Percentiles rank a stretch among this genome's conserved stretches.
These are phyloP conservation scores for Platyscapa corneri DNA, from an alignment of 1,140 invertebrate genomes.

Conservation along the genomic window DNA sequence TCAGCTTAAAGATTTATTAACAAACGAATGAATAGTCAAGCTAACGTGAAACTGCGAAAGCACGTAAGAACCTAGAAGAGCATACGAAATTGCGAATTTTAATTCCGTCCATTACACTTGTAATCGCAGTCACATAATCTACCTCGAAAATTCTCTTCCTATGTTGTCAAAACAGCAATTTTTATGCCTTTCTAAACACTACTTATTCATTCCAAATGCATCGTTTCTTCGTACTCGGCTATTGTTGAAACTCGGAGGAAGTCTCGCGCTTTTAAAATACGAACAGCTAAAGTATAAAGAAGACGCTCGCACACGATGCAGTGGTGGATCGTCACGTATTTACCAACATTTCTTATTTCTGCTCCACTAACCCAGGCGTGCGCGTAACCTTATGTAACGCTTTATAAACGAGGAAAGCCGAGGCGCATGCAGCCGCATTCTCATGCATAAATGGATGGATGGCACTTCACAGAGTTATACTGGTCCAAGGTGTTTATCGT, in stretches of 20 bases:
- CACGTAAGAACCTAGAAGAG: not conserved
- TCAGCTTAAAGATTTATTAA: not conserved
- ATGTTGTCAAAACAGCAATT: not conserved
- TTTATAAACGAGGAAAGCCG: constrained; percentile 56
- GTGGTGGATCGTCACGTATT: not conserved
- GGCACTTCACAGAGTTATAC: constrained; percentile 55
- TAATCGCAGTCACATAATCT: not conserved
- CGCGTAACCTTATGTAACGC: constrained; percentile 67
- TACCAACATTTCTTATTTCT: constrained; percentile 58
- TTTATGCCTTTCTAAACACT: not conserved
- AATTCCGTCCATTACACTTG: not conserved
- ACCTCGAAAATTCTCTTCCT: not conserved
- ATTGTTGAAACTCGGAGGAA: not conserved
- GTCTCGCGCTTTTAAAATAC: constrained; percentile 1
- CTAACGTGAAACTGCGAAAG: not conserved
- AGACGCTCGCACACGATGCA: not conserved
- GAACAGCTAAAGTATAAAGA: not conserved
- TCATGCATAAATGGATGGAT: constrained; percentile 70
- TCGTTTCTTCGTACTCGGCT: not conserved
- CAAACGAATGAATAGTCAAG: not conserved
- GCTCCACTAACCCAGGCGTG: constrained; percentile 63
- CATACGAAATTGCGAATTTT: not conserved
- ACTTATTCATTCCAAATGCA: not conserved
- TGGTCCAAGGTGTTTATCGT: constrained; percentile 65
- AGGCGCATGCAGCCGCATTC: constrained; percentile 54